A percentile compares a stretch with the other conserved stretches of the same genome.
Conservation (phyloP, 2,113 vertebrate species). For the Verasper variegatus region DNA sequence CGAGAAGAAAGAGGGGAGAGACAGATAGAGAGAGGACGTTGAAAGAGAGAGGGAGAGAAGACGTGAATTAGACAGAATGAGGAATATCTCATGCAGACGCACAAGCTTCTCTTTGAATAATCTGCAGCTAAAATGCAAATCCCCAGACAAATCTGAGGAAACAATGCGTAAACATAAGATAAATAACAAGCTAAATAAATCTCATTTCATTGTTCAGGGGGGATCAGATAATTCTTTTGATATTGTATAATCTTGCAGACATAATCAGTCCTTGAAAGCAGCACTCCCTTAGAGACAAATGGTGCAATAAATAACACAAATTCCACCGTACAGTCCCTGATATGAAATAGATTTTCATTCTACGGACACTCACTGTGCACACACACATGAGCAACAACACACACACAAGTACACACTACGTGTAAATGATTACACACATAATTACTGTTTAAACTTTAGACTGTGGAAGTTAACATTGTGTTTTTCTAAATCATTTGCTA, state of each 20-base stretch:
- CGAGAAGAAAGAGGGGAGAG: not conserved
- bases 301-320: conserved; percentile 69
- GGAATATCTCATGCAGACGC: conserved; percentile 3
- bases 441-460: conserved; percentile 8
- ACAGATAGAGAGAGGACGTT: conserved; percentile 1
- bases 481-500: conserved; percentile 15
- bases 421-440: no score
- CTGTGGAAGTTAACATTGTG: conserved; percentile 29
- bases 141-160: conserved; percentile 58
- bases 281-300: conserved; percentile 62
- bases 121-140: conserved; percentile 61
- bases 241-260: conserved; percentile 67
- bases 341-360: conserved; percentile 52
- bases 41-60: conserved; percentile 1
- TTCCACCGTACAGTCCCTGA: conserved; percentile 47
- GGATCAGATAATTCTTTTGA: conserved; percentile 65
- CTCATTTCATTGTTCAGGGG: conserved; percentile 56
- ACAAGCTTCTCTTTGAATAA: conserved; percentile 52
- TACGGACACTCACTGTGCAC: conserved; percentile 21
- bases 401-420: no score
- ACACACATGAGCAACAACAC: conserved; percentile 6
- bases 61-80: conserved; percentile 22
- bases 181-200: conserved; percentile 72
- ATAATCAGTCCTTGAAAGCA: conserved; percentile 67
- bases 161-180: conserved; percentile 55